Base-by-base conservation (phyloP, 2,797 vertebrate genomes). In the Peromyscus attwateri region DNA sequence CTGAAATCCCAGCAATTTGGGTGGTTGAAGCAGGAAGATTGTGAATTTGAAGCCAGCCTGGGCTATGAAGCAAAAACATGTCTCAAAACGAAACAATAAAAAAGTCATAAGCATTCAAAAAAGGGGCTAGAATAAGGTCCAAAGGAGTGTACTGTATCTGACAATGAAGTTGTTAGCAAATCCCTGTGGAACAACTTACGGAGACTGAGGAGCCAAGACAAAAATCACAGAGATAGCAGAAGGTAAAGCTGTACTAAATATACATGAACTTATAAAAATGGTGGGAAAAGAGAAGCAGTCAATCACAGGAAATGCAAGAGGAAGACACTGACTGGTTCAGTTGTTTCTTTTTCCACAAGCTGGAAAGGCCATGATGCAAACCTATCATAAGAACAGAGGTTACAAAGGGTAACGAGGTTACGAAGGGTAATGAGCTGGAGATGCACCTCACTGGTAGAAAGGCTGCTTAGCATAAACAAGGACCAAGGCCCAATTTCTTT, bases 181-280 rank as follows among this genome's bases (percentile, higher is more conserved):
- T 2, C 21, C 66, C 57, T 81, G 21, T 40, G 34, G 89, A 96
- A 89, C 52, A 96, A 91, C 37, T 95, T 85, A 96, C 81, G 1
- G 29, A 9, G 3, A 40, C 43, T 60, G 17, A 27, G 83, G 31
- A 95, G 6, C 21, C n/a, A 94, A 93, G 64, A 70, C 60, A 94
- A 97, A 81, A 43, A 11, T 43, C 60, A 91, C 46, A 89, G 57
- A 91, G 11, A 75, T 14, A 82, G 89, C 29, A 14, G 46, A 57
- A 89, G 62, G 52, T 40, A 88, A 80, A 66, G 19, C 52, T 92
- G 17, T 75, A 87, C 0, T 87, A 75, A 89, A 92, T 8, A 75
- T 2, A 87, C 23, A 95, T 57, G 27, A 84, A 82, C 66, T 85
- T 77, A 95, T 6, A 96, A 87, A 97, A 81, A 29, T 70, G 80